Conservation (phyloP, 2,888 invertebrate species). For the Pammene fasciana region DNA sequence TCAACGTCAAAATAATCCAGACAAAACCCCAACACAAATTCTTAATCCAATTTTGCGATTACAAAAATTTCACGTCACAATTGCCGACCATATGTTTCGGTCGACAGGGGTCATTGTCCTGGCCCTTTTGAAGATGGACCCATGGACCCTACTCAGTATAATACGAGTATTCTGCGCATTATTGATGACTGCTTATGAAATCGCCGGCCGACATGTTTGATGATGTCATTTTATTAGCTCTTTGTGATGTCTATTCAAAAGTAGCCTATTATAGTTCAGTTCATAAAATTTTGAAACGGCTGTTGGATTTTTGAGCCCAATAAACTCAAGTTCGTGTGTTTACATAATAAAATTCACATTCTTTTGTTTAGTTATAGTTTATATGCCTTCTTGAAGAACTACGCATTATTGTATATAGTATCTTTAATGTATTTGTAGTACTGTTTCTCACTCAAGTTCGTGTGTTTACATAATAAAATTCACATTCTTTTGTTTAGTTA, state of each 20-base stretch:
- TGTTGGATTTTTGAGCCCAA: conserved; percentile 50
- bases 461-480: conserved; percentile 11
- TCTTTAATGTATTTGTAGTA: no score
- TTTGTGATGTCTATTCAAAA: conserved; percentile 60
- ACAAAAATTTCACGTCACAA: conserved; percentile 55
- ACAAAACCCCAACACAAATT: conserved; percentile 64
- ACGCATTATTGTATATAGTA: no score
- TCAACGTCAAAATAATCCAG: conserved; percentile 64
- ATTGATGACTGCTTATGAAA: conserved; percentile 74
- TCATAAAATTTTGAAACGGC: conserved; percentile 57
- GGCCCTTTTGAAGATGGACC: conserved; percentile 65
- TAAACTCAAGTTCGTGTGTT: conserved; percentile 45
- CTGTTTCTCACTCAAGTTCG: conserved; percentile 44
- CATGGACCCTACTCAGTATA: conserved; percentile 48
- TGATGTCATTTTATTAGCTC: conserved; percentile 64
- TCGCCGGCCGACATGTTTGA: conserved; percentile 60
- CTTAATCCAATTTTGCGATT: conserved; percentile 79
- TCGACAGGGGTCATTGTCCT: conserved; percentile 66
- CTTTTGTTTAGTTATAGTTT: conserved; percentile 3
- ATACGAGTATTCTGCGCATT: conserved; percentile 61
- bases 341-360: not conserved
- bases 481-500: not conserved
- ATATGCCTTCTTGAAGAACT: no score
- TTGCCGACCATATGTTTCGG: conserved; percentile 69
- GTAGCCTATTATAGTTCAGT: conserved; percentile 53